Conservation (phyloP, 2,797 vertebrate species). For the Neopelma chrysocephalum region DNA sequence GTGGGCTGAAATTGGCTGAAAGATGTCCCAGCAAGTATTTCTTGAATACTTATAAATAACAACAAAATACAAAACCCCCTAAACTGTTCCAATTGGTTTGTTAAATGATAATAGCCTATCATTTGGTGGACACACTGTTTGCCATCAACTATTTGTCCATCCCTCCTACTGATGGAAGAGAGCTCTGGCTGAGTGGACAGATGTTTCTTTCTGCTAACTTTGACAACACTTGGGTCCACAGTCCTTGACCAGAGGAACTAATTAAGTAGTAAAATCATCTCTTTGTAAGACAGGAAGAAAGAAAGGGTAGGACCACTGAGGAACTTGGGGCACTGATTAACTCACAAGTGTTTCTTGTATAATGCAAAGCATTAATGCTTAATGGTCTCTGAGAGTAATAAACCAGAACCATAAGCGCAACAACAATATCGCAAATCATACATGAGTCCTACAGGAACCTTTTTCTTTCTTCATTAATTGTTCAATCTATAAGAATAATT, state of each 20-base stretch:
- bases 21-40: not conserved
- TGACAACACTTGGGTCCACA: slow-evolving; percentile 20
- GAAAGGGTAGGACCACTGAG: not conserved
- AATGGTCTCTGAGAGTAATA: not conserved
- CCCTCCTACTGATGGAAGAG: not conserved
- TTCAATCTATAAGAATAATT: not conserved
- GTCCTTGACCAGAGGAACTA: slow-evolving; percentile 58
- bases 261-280: slow-evolving; percentile 40
- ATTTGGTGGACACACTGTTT: slow-evolving; percentile 2
- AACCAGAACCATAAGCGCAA: not conserved
- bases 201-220: slow-evolving; percentile 51
- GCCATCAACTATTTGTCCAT: not conserved
- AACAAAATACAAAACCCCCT: not conserved
- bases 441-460: not conserved
- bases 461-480: not conserved
- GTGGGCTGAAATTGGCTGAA: not conserved
- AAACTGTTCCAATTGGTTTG: not conserved
- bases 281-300: slow-evolving; percentile 18
- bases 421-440: not conserved
- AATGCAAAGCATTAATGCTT: not conserved
- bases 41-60: not conserved
- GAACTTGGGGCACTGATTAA: slow-evolving; percentile 50
- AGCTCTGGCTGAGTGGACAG: not conserved
- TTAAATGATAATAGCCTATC: not conserved
- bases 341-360: slow-evolving; percentile 20